Evolutionary conservation across 2,113 vertebrate genomes (phyloP).

Genomic region (Panthera uncia): DNA sequence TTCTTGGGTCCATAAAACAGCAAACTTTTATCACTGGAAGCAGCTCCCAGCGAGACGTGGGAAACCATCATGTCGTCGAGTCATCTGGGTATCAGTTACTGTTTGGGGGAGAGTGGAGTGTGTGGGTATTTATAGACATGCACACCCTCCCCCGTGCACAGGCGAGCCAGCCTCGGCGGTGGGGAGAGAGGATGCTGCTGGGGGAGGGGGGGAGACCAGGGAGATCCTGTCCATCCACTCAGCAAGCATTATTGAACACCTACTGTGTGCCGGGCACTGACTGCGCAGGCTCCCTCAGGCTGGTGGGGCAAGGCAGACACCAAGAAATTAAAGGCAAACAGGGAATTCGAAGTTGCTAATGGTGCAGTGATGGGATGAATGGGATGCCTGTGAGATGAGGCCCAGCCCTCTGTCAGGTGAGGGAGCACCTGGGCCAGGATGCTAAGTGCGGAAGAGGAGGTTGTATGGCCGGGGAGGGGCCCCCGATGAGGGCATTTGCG

Average conservation of each 20-base stretch:
- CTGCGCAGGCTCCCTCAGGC: background rate
- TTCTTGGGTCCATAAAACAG: conserved; percentile 74
- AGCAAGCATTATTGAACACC: background rate
- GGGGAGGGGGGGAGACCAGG: background rate
- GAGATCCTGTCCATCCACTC: too few relatives aligned
- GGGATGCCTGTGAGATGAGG: background rate
- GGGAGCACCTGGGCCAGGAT: background rate
- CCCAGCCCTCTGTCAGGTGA: background rate
- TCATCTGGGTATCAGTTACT: conserved; percentile 78
- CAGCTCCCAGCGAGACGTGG: conserved; percentile 77
- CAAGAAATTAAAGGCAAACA: background rate
- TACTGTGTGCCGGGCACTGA: background rate
- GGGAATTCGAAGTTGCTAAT: background rate
- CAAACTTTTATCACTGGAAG: conserved; percentile 77
- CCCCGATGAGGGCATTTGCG: rapidly evolving
- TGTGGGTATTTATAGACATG: background rate
- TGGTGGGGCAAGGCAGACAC: background rate
- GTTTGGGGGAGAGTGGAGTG: conserved; percentile 20
- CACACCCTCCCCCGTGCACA: background rate
- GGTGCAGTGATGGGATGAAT: background rate
- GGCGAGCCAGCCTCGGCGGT: background rate
- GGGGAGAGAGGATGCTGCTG: background rate
- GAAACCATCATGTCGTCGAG: conserved; percentile 67
- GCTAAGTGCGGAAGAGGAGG: background rate
- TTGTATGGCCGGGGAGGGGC: background rate